Evolutionary conservation across 2,888 invertebrate species (phyloP), one percentile per base, ranked within the genome.

Genomic region (Capitulum mitella): DNA sequence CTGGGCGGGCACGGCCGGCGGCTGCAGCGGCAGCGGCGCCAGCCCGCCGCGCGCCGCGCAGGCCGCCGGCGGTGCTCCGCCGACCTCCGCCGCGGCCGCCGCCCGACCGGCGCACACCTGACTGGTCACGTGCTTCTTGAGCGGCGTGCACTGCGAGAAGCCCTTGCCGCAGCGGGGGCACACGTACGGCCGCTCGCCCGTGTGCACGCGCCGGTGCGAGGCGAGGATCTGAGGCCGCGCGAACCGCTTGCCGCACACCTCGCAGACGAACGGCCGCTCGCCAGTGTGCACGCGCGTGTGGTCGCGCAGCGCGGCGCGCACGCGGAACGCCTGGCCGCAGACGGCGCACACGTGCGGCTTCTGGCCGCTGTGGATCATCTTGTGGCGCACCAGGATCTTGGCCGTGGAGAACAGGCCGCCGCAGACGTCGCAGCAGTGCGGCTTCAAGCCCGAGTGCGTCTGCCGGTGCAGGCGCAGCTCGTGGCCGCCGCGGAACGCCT

Each of bases 341-440:
- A 75, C n/a, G 43, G 40, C n/a, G 29, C 75, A 75, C 29, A n/a
- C n/a, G 46, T 75, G 75, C 26, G 75, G 75, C 75, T 75, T 46
- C 43, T 46, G 12, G 12, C 46, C 43, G 40, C n/a, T 29, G 43
- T 75, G 75, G n/a, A 75, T n/a, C 46, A 29, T 43, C 75, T 29
- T 75, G 75, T 75, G 75, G 0, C 75, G 75, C n/a, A 29, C 75
- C 75, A 75, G 43, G 14, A 43, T 29, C 29, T 75, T 75, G 75
- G 75, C 75, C 12, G 46, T 46, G n/a, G n/a, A 5, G 75, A 75
- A 75, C 40, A 40, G 26, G 43, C 78, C 75, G 12, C 79, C 79
- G 48, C 79, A 79, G 12, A 76, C 58, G 29, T 75, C 77, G 40
- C 79, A 79, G 34, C 77, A 58, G 37, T 75, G 78, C 22, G 78